A percentile compares a stretch with the other conserved stretches of the same genome.
Evolutionary conservation across 1,140 invertebrate genomes (phyloP).

Genomic region (Dryas iulia): DNA sequence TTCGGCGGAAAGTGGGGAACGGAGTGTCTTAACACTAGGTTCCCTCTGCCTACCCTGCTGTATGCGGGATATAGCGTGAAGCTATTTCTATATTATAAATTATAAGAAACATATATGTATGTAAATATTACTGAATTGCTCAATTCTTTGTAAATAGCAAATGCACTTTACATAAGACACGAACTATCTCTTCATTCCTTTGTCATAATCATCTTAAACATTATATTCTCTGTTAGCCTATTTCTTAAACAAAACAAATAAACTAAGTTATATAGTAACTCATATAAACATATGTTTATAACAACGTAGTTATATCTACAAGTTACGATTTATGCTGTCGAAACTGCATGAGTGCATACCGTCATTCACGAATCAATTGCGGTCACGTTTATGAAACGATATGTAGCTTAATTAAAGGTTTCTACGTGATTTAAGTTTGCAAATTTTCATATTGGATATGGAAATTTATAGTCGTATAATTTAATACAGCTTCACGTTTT

Average conservation of each 20-base stretch:
- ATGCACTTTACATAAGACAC: neutral
- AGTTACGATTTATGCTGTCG: conserved; percentile 12
- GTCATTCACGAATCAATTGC: conserved; percentile 1
- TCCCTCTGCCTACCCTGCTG: too few species aligned
- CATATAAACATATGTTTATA: neutral
- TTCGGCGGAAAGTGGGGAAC: too few species aligned
- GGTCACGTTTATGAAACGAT: conserved; percentile 14
- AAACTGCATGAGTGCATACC: conserved; percentile 4
- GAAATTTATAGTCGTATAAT: too few species aligned
- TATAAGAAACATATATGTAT: too few species aligned
- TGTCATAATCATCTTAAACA: neutral
- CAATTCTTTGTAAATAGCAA: too few species aligned
- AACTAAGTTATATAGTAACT: neutral
- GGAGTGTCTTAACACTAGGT: too few species aligned
- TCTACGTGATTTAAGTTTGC: neutral
- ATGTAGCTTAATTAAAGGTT: conserved; percentile 8
- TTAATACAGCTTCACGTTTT: too few species aligned
- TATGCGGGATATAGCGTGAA: too few species aligned
- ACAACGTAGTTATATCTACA: neutral
- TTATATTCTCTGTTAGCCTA: neutral
- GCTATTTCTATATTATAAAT: too few species aligned
- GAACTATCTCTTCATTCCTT: too few species aligned
- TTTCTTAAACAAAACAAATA: neutral
- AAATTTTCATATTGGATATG: neutral
- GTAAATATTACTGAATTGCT: too few species aligned